Conservation (phyloP, 2,113 vertebrate genomes). For the Pelmatolapia mariae region DNA sequence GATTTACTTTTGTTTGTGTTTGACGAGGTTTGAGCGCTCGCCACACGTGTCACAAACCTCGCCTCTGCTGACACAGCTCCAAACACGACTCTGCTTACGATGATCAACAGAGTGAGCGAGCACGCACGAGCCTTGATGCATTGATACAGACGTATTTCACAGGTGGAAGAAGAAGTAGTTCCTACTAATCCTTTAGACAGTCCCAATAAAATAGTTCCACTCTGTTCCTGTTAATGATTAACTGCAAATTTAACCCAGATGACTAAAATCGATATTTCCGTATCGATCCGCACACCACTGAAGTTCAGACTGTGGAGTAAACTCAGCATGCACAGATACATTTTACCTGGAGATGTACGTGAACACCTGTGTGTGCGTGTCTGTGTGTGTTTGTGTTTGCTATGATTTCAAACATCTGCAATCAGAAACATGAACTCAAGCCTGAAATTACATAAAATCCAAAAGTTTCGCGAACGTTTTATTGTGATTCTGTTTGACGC, state of each 20-base stretch:
- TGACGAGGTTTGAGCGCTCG: background rate
- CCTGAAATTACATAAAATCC: background rate
- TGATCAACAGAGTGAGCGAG: background rate
- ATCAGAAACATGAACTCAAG: background rate
- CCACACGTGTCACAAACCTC: background rate
- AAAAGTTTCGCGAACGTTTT: fast-evolving
- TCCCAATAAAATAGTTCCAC: background rate
- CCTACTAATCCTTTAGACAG: background rate
- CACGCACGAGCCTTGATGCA: background rate
- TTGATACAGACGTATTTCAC: background rate
- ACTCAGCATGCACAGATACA: background rate
- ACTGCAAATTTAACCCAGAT: background rate
- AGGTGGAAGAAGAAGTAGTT: background rate
- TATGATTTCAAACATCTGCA: background rate
- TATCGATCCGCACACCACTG: background rate
- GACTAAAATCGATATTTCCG: fast-evolving
- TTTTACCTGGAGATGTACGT: background rate
- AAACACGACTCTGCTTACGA: fast-evolving
- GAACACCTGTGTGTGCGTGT: background rate
- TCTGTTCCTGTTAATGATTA: background rate
- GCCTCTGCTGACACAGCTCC: background rate
- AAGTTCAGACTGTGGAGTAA: background rate
- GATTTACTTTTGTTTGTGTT: background rate
- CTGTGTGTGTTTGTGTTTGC: background rate
- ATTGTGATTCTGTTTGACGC: background rate